Evolutionary conservation across 1,140 invertebrate genomes (phyloP).

Genomic region (Thaumatotibia leucotreta): DNA sequence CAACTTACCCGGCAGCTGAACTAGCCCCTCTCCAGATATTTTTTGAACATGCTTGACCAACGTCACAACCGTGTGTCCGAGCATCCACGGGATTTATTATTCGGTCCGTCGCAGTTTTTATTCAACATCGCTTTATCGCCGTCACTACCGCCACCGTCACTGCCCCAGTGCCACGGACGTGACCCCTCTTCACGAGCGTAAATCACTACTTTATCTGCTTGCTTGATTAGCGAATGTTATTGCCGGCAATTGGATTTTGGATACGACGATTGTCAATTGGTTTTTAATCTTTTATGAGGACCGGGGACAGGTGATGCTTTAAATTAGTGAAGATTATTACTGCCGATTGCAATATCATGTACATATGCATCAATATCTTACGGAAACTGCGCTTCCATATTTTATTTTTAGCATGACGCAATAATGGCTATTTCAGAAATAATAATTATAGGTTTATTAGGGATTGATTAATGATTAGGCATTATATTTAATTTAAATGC

Average conservation of each 20-base stretch:
- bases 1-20: no score
- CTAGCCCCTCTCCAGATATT: no score
- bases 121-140: slow-evolving; percentile 31
- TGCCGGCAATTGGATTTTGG: not conserved
- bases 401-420: no score
- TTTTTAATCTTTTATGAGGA: not conserved
- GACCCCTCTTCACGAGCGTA: slow-evolving; percentile 22
- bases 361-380: no score
- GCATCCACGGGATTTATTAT: slow-evolving; percentile 36
- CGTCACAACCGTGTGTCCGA: not conserved
- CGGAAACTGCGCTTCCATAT: no score
- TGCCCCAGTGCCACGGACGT: slow-evolving; percentile 21
- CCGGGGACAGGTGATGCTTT: not conserved
- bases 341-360: no score
- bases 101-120: slow-evolving; percentile 31
- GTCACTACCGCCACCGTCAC: slow-evolving; percentile 25
- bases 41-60: not conserved
- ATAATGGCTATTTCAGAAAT: no score
- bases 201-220: not conserved
- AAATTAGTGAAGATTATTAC: no score
- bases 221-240: slow-evolving; percentile 7
- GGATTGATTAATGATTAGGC: no score
- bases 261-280: not conserved
- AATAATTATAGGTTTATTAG: no score
- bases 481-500: no score